A percentile compares a stretch with the other conserved stretches of the same genome.
Conservation (phyloP, 2,888 invertebrate genomes). For the Megastigmus dorsalis region DNA sequence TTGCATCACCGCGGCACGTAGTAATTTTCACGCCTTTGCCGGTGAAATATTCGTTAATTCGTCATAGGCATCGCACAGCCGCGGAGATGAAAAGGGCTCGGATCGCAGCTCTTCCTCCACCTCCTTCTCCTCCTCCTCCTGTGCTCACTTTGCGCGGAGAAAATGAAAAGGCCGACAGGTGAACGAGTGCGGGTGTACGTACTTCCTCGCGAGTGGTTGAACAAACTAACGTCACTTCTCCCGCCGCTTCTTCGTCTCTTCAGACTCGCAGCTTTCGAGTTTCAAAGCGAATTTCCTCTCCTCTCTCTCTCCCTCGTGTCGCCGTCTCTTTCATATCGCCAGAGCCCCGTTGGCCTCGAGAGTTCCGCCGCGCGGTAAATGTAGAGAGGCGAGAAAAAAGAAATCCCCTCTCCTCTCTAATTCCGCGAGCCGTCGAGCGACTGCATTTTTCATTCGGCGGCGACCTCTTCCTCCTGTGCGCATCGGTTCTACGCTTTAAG, state of each 20-base stretch:
- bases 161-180: constrained; percentile 2
- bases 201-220: not conserved
- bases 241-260: not conserved
- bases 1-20: no score
- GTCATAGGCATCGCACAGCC: not conserved
- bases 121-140: no score
- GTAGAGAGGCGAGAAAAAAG: constrained; percentile 5
- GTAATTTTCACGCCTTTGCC: not conserved
- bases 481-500: not conserved
- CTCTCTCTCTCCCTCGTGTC: not conserved
- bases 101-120: no score
- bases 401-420: constrained; percentile 7
- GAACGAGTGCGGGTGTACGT: not conserved
- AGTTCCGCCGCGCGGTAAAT: not conserved
- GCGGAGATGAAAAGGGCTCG: not conserved
- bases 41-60: not conserved
- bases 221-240: not conserved
- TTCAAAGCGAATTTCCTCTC: not conserved
- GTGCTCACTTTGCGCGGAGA: not conserved
- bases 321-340: not conserved
- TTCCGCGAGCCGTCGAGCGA: constrained; percentile 6
- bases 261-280: not conserved
- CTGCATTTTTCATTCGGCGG: not conserved
- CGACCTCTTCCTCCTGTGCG: not conserved
- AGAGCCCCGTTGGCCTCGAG: not conserved